Percentiles rank a stretch among this genome's conserved stretches.
phyloP scores from a whole-genome alignment of 2,888 invertebrate genomes.

The Trachelus tabidus region DNA sequence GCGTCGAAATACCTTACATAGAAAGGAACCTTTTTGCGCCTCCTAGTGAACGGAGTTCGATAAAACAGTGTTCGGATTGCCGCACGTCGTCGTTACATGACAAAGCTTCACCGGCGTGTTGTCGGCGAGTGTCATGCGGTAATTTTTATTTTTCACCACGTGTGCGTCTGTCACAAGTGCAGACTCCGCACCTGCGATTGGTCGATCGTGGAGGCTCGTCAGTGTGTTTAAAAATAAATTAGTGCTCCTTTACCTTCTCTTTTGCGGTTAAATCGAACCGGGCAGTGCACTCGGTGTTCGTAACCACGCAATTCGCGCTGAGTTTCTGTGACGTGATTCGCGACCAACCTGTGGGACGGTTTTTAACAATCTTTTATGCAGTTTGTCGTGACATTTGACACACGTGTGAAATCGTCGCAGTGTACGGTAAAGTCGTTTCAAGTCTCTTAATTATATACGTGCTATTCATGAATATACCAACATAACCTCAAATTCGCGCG shows the following conservation, averaged over 20 bases:
- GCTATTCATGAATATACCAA: not conserved
- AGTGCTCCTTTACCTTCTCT: conserved; percentile 28
- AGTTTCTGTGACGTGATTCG: not conserved
- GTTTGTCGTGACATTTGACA: conserved; percentile 8
- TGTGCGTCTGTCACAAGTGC: conserved; percentile 14
- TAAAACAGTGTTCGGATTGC: not conserved
- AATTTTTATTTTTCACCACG: conserved; percentile 21
- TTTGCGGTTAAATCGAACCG: conserved; percentile 44
- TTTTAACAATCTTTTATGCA: conserved; percentile 10
- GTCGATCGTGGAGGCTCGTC: conserved; percentile 46
- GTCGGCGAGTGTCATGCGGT: not conserved
- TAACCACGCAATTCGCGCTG: not conserved
- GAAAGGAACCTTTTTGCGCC: not conserved
- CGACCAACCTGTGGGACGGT: not conserved
- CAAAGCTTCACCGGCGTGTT: not conserved
- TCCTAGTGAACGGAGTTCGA: not conserved
- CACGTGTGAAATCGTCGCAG: conserved; percentile 27
- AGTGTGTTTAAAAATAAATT: conserved; percentile 51
- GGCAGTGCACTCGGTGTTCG: conserved; percentile 49
- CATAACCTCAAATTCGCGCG: conserved; percentile 6
- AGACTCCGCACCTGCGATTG: conserved; percentile 38
- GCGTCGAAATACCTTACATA: not conserved
- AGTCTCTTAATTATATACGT: conserved; percentile 35
- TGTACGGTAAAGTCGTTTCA: conserved; percentile 14
- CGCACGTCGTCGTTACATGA: not conserved